Base-by-base conservation (phyloP, 2,797 vertebrate genomes). In the Psittacula echo region DNA sequence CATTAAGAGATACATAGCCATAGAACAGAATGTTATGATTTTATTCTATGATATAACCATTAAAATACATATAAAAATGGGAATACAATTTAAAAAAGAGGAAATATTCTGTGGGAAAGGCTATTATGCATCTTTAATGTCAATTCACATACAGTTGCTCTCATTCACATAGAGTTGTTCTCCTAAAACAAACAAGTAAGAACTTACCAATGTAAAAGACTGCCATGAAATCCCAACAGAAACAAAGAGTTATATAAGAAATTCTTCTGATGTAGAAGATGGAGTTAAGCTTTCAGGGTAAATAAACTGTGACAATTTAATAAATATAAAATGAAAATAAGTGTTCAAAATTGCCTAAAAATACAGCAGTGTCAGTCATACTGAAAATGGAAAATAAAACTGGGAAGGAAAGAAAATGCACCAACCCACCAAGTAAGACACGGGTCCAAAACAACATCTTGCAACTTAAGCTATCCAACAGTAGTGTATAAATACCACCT, bases 41-140 rank as follows among this genome's bases (percentile, higher is more conserved):
- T 10, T 34, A 34, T 34, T 60, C n/a, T 58, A 16, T 24, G 14
- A 1, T n/a, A 27, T 0, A 7, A 44, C 30, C 50, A 30, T 42
- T 88, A 68, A 79, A 93, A 66, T 0, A 1, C 13, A 30, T 27
- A 30, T 18, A 73, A 5, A 3, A 45, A 70, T 51, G 66, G 60
- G 66, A 94, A 87, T 73, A 51, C 71, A 95, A 79, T 30, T 42
- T 47, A 34, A 61, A 58, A 76, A 37, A 85, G 75, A 47, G 27
- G 82, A 58, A 60, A 53, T 80, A 64, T 50, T 87, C 34, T 39
- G 41, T 22, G 18, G 29, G 60, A 87, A 88, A 87, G 10, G 20
- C 32, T 77, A 2, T 62, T 51, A 39, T 10, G 48, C 29, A 48
- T 17, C 85, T 62, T 44, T 77, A 85, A 47, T 37, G 58, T 65